Percentiles rank a stretch among this genome's conserved stretches.
Evolutionary conservation across 2,888 invertebrate genomes (phyloP).

Genomic region (Melieria crassipennis): DNA sequence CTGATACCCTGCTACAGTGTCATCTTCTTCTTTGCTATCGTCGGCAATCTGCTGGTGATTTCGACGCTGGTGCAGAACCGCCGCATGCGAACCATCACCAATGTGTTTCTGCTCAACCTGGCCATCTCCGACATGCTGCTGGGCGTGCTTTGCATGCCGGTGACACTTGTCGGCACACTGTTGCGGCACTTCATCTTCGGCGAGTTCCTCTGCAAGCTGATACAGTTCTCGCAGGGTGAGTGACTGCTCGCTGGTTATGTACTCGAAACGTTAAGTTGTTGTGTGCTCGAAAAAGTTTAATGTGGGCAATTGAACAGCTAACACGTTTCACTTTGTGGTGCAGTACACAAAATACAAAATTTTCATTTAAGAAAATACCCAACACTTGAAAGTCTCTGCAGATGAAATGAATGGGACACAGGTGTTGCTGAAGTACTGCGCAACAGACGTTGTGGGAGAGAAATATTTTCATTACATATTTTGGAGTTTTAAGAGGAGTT

Average conservation of each 20-base stretch:
- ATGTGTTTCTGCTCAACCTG: conserved; percentile 78
- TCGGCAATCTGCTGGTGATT: conserved; percentile 82
- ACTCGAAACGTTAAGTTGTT: too few relatives aligned
- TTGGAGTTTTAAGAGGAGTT: too few relatives aligned
- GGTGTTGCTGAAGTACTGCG: too few relatives aligned
- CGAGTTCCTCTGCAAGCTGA: conserved; percentile 74
- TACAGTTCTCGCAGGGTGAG: conserved; percentile 78
- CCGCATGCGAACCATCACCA: conserved; percentile 80
- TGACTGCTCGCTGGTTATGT: conserved; percentile 15
- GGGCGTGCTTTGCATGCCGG: conserved; percentile 79
- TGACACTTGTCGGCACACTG: conserved; percentile 74
- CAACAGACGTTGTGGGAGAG: too few relatives aligned
- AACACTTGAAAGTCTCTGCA: too few relatives aligned
- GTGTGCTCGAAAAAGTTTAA: too few relatives aligned
- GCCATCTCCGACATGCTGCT: conserved; percentile 75
- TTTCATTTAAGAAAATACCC: too few relatives aligned
- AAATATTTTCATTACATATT: too few relatives aligned
- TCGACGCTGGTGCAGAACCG: conserved; percentile 77
- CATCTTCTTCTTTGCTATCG: conserved; percentile 77
- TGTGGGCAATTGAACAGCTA: too few relatives aligned
- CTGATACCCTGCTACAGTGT: conserved; percentile 48
- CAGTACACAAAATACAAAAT: too few relatives aligned
- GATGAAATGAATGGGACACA: too few relatives aligned
- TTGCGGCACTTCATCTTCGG: conserved; percentile 77
- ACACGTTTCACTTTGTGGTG: too few relatives aligned